These are phyloP conservation scores for Lepus timidus DNA, from an alignment of 2,113 vertebrate genomes.

Conservation along the genomic window DNA sequence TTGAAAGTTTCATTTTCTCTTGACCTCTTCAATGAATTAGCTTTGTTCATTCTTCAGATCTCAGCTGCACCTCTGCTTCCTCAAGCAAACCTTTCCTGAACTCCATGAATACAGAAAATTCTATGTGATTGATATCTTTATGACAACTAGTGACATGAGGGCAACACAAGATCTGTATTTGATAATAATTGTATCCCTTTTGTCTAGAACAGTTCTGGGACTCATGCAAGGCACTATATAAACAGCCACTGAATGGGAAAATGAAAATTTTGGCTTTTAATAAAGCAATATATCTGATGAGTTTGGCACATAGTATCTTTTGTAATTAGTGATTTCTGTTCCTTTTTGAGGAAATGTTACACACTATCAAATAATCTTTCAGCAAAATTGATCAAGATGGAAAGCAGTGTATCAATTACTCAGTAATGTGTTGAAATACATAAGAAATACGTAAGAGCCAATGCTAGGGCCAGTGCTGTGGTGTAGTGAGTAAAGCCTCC, in stretches of 20 bases:
- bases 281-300: not conserved
- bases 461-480: too few relatives aligned
- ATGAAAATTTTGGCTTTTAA: not conserved
- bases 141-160: not conserved
- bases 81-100: not conserved
- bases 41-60: not conserved
- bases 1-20: not conserved
- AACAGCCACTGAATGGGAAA: not conserved
- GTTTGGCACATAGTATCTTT: not conserved
- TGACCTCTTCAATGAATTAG: not conserved
- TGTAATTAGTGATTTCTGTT: not conserved
- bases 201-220: not conserved
- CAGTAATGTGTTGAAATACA: not conserved
- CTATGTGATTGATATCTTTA: not conserved
- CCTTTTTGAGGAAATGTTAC: not conserved
- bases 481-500: too few relatives aligned
- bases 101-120: too few relatives aligned
- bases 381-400: not conserved
- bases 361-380: not conserved
- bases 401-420: not conserved
- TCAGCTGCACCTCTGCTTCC: not conserved
- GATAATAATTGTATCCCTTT: not conserved
- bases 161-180: not conserved
- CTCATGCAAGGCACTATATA: not conserved
- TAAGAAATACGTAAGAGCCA: too few relatives aligned